A percentile compares a stretch with the other conserved stretches of the same genome.
phyloP scores from a whole-genome alignment of 2,888 invertebrate species.

The Stratiomys singularior region DNA sequence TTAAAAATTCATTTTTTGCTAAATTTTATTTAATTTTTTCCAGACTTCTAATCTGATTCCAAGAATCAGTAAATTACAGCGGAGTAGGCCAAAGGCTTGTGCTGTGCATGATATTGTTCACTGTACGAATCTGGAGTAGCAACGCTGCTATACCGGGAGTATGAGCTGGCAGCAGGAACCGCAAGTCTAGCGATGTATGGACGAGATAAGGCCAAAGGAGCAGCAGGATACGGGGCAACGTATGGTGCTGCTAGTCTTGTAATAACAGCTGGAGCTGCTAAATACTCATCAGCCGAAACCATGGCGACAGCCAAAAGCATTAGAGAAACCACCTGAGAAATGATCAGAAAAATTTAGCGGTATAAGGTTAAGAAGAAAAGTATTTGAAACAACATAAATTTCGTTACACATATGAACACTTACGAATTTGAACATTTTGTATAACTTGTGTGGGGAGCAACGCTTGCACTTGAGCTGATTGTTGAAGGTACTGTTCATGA shows the following conservation, averaged over 20 bases:
- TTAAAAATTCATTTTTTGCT: too few relatives aligned
- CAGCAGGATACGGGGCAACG: neutral
- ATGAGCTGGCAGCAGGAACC: neutral
- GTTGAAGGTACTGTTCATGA: slow-evolving; percentile 37
- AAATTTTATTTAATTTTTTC: neutral
- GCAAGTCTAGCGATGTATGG: slow-evolving; percentile 6
- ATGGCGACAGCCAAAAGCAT: neutral
- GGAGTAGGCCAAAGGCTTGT: slow-evolving; percentile 35
- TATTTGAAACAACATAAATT: neutral
- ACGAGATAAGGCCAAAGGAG: neutral
- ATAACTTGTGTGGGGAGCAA: neutral
- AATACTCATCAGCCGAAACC: neutral
- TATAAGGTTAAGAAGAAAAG: neutral
- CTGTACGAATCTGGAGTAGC: slow-evolving; percentile 25
- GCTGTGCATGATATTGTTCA: slow-evolving; percentile 22
- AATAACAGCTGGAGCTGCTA: slow-evolving; percentile 19
- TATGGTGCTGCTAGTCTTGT: slow-evolving; percentile 7
- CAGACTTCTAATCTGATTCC: neutral
- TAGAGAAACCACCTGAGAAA: neutral
- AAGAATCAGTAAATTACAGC: slow-evolving; percentile 9
- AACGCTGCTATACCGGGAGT: slow-evolving; percentile 33
- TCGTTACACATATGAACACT: neutral
- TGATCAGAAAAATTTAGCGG: too few relatives aligned
- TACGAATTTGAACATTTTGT: slow-evolving; percentile 36
- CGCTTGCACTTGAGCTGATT: slow-evolving; percentile 30